Evolutionary conservation across 2,888 invertebrate genomes (phyloP).

Genomic region (Drosophila anomalata): DNA sequence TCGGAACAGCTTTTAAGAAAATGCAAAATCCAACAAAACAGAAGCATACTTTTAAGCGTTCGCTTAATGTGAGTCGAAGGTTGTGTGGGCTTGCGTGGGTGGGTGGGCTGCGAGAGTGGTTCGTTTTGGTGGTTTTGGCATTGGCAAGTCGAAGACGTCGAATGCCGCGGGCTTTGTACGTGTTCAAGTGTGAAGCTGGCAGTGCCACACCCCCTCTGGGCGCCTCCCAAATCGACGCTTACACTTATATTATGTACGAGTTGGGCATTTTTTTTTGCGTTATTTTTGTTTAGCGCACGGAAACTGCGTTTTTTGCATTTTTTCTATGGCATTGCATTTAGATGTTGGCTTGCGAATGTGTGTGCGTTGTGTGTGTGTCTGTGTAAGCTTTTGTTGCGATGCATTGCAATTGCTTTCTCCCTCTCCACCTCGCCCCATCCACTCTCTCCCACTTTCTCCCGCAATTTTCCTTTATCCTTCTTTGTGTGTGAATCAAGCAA

Average conservation of each 20-base stretch:
- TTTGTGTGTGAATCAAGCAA: slow-evolving; percentile 56
- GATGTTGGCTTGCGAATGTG: slow-evolving; percentile 61
- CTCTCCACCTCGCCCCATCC: background rate
- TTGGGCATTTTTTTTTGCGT: slow-evolving; percentile 8
- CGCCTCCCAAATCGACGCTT: slow-evolving; percentile 72
- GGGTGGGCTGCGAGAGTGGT: slow-evolving; percentile 5
- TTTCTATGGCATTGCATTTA: slow-evolving; percentile 72
- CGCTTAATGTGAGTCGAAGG: slow-evolving; percentile 42
- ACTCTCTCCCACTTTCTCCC: background rate
- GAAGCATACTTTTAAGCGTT: slow-evolving; percentile 75
- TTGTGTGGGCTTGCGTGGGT: slow-evolving; percentile 7
- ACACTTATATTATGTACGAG: slow-evolving; percentile 59
- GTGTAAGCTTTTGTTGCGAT: slow-evolving; percentile 71
- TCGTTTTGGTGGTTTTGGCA: slow-evolving; percentile 13
- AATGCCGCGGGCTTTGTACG: slow-evolving; percentile 69
- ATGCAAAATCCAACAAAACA: slow-evolving; percentile 70
- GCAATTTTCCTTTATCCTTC: slow-evolving; percentile 2
- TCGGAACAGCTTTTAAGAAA: slow-evolving; percentile 73
- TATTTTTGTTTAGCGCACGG: slow-evolving; percentile 49
- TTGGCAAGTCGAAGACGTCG: slow-evolving; percentile 14
- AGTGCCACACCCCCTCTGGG: slow-evolving; percentile 63
- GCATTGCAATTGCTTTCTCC: slow-evolving; percentile 65
- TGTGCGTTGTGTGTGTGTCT: slow-evolving; percentile 6
- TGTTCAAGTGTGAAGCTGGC: slow-evolving; percentile 77
- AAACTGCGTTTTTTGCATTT: slow-evolving; percentile 71